Percentiles rank a stretch among this genome's conserved stretches.
These are phyloP conservation scores for Pristionchus japonicus DNA, from an alignment of 2,888 invertebrate species.

Conservation along the genomic window DNA sequence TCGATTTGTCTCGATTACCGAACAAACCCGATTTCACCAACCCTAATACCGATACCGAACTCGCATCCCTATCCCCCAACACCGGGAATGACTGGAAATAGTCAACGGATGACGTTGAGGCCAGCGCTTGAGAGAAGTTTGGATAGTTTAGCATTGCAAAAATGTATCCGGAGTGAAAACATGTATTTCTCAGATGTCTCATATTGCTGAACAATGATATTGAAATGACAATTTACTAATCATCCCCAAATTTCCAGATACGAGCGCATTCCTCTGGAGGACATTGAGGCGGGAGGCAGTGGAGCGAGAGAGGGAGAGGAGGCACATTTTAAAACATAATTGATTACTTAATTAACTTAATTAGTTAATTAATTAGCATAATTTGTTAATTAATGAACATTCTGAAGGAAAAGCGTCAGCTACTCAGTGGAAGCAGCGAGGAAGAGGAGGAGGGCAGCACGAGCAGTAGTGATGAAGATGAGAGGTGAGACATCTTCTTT, in stretches of 20 bases:
- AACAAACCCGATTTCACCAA: too few species aligned
- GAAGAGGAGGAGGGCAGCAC: neutral
- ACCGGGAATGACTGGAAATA: too few species aligned
- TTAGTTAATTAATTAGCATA: neutral
- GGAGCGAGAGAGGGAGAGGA: neutral
- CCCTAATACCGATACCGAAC: too few species aligned
- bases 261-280: slow-evolving; percentile 27
- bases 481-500: neutral
- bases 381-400: neutral
- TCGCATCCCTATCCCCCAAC: too few species aligned
- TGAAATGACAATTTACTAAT: neutral
- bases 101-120: too few species aligned
- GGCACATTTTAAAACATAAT: neutral
- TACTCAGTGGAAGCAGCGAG: neutral
- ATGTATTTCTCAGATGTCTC: too few species aligned
- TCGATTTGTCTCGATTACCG: too few species aligned
- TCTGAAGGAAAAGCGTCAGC: neutral
- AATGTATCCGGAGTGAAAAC: too few species aligned
- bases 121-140: too few species aligned
- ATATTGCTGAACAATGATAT: too few species aligned
- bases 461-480: neutral
- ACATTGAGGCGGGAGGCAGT: neutral
- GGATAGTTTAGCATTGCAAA: too few species aligned
- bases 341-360: neutral
- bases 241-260: neutral